A percentile compares a stretch with the other conserved stretches of the same genome.
Conservation (phyloP, 2,797 vertebrate genomes). For the Centroberyx gerrardi region DNA sequence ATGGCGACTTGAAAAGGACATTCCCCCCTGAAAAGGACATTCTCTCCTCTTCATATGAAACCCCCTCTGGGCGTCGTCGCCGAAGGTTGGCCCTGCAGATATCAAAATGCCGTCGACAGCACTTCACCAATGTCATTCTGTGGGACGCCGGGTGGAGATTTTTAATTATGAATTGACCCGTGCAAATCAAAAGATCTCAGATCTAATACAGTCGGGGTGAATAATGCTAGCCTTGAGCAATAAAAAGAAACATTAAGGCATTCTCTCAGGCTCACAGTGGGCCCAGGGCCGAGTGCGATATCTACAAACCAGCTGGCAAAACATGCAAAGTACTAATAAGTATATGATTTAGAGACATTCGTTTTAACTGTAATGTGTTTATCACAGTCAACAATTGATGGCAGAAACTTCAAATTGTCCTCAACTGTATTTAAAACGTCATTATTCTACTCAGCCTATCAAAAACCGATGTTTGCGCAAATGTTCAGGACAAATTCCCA, state of each 20-base stretch:
- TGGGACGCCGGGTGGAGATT: conserved; percentile 50
- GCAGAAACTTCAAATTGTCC: too few relatives aligned
- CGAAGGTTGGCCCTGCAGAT: conserved; percentile 68
- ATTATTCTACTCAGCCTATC: too few relatives aligned
- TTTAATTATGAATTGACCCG: conserved; percentile 78
- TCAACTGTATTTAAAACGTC: too few relatives aligned
- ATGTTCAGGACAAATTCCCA: too few relatives aligned
- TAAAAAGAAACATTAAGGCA: conserved; percentile 26
- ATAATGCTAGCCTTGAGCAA: conserved; percentile 52
- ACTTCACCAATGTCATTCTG: conserved; percentile 39
- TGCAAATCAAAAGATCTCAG: conserved; percentile 44
- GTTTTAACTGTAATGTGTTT: too few relatives aligned
- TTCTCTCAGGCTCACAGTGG: conserved; percentile 11
- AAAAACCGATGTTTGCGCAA: too few relatives aligned
- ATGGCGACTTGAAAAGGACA: conserved; percentile 50
- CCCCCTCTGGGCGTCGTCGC: conserved; percentile 41
- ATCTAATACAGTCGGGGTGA: conserved; percentile 42
- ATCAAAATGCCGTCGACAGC: conserved; percentile 69
- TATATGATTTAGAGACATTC: background rate
- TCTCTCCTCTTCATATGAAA: conserved; percentile 19
- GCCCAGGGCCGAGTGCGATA: background rate
- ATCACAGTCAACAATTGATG: too few relatives aligned
- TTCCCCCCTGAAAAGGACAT: conserved; percentile 23
- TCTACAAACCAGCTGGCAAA: conserved; percentile 28
- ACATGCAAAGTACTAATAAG: background rate